A percentile compares a stretch with the other conserved stretches of the same genome.
Evolutionary conservation across 1,140 invertebrate species (phyloP).

Genomic region (Drosophila equinoxialis): DNA sequence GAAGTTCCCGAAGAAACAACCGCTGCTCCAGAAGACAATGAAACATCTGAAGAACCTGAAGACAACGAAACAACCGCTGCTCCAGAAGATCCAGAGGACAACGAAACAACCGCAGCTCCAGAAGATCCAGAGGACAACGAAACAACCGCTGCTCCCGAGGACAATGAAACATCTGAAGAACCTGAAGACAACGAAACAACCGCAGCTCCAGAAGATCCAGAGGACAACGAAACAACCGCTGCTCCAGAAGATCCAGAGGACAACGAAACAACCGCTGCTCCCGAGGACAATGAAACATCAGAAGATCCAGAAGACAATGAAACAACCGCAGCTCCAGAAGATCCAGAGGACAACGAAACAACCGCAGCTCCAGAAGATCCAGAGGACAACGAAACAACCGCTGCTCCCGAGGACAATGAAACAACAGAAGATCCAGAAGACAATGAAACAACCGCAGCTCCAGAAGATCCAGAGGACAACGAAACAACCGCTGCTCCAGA

Average conservation of each 20-base stretch:
- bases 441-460: background rate
- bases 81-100: background rate
- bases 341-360: no score
- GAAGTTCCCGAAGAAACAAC: no score
- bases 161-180: background rate
- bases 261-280: background rate
- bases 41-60: background rate
- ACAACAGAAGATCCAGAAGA: background rate
- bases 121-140: background rate
- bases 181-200: conserved; percentile 3
- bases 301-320: background rate
- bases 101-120: background rate
- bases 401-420: background rate
- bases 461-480: background rate
- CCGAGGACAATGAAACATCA: background rate
- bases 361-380: background rate
- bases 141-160: conserved; percentile 2
- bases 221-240: background rate
- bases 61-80: background rate
- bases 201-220: background rate
- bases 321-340: no score
- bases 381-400: background rate
- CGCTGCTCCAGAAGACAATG: background rate
- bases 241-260: background rate
- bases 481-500: no score